phyloP scores from a whole-genome alignment of 2,113 vertebrate species.

The Gadus chalcogrammus region DNA sequence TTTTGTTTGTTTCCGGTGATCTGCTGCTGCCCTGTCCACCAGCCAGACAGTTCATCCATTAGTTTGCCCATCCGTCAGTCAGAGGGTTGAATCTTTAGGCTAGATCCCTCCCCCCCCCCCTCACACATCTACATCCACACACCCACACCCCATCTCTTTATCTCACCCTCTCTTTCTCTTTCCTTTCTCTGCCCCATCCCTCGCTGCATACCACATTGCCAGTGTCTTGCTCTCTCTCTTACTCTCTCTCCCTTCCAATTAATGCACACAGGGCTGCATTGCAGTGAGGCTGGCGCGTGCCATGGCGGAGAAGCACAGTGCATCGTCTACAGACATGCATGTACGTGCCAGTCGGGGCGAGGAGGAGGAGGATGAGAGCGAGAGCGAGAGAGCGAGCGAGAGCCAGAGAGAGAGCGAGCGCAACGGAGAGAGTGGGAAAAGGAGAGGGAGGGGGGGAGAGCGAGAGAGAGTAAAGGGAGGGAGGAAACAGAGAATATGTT shows the following conservation, averaged over 20 bases:
- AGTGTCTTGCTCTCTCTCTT: conserved; percentile 50
- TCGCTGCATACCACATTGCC: conserved; percentile 64
- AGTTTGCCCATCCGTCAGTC: conserved; percentile 43
- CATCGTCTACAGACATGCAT: conserved; percentile 74
- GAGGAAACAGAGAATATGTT: conserved; percentile 62
- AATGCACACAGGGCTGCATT: conserved; percentile 66
- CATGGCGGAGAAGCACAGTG: conserved; percentile 64
- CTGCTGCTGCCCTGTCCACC: conserved; percentile 31
- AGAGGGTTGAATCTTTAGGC: conserved; percentile 55
- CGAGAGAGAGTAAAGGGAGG: conserved; percentile 10
- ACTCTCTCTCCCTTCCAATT: too few species aligned
- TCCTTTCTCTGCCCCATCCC: conserved; percentile 44
- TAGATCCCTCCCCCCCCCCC: conserved; percentile 31
- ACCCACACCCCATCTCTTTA: neutral
- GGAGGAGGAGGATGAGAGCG: neutral
- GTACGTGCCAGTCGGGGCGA: conserved; percentile 67
- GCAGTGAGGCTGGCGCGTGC: conserved; percentile 72
- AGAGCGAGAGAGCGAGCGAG: neutral
- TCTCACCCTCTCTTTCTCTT: conserved; percentile 5
- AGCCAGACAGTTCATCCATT: conserved; percentile 38
- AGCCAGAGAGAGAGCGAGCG: neutral
- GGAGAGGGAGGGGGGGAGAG: neutral
- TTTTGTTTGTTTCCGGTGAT: conserved; percentile 28
- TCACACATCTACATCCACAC: too few species aligned
- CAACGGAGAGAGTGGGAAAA: neutral